A percentile compares a stretch with the other conserved stretches of the same genome.
Conservation (phyloP, 2,888 invertebrate genomes). For the Andrena minutula region DNA sequence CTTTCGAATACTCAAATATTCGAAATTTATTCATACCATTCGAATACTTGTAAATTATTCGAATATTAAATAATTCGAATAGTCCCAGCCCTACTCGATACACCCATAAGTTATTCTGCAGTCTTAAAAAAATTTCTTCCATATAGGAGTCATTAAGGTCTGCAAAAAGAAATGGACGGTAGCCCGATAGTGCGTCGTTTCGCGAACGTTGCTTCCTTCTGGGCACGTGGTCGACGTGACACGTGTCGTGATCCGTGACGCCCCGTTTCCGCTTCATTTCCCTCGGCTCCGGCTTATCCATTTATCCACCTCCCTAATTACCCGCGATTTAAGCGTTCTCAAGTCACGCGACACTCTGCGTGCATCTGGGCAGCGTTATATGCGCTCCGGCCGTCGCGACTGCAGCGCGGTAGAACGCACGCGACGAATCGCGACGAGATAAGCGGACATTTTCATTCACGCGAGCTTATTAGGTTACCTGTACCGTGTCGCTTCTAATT, state of each 20-base stretch:
- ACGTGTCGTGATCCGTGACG: constrained; percentile 68
- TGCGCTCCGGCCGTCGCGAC: constrained; percentile 7
- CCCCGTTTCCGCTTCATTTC: constrained; percentile 62
- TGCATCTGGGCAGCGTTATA: constrained; percentile 35
- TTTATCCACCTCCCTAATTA: constrained; percentile 61
- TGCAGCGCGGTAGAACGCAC: constrained; percentile 11
- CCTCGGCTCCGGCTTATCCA: constrained; percentile 49
- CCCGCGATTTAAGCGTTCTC: constrained; percentile 63
- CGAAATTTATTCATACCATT: too few relatives aligned
- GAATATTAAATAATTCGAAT: too few relatives aligned
- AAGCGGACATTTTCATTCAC: constrained; percentile 51
- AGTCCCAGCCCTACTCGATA: too few relatives aligned
- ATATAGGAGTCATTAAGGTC: constrained; percentile 24
- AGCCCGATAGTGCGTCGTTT: neutral
- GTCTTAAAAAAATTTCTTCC: constrained; percentile 29
- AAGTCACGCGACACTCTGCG: constrained; percentile 63
- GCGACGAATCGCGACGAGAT: constrained; percentile 44
- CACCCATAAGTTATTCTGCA: neutral
- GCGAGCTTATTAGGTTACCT: constrained; percentile 50
- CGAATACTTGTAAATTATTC: too few relatives aligned
- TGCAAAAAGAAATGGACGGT: neutral
- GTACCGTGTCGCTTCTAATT: constrained; percentile 43
- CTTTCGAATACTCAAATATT: too few relatives aligned
- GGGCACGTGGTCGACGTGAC: constrained; percentile 57
- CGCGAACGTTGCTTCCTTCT: constrained; percentile 18